Evolutionary conservation across 2,888 invertebrate species (phyloP).

Genomic region (Endotricha flammealis): DNA sequence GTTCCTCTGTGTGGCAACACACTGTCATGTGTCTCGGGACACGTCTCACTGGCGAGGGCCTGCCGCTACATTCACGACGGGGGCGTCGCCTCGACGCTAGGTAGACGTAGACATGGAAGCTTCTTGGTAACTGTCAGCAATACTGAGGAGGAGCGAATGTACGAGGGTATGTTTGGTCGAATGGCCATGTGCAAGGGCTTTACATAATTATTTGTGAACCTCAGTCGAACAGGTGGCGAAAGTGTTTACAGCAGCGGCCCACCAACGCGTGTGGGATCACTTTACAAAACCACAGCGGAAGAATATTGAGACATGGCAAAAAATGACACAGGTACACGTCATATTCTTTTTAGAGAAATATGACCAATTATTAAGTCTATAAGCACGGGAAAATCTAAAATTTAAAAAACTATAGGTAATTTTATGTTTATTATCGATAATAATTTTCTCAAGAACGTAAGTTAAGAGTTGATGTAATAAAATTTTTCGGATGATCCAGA

Average conservation of each 20-base stretch:
- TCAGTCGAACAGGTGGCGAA: conserved; percentile 99
- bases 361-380: conserved; percentile 1
- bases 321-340: conserved; percentile 90
- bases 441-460: too few species aligned
- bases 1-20: conserved; percentile 28
- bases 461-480: too few species aligned
- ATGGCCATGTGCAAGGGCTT: conserved; percentile 43
- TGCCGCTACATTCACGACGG: conserved; percentile 27
- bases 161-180: conserved; percentile 61
- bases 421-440: too few species aligned
- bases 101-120: conserved; percentile 31
- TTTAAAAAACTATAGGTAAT: too few species aligned
- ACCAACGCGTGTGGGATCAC: conserved; percentile 99
- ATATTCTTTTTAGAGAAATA: conserved; percentile 5
- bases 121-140: conserved; percentile 26
- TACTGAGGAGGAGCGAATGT: conserved; percentile 47
- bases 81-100: conserved; percentile 30
- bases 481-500: conserved; percentile 21
- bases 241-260: conserved; percentile 96
- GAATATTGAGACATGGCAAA: conserved; percentile 99
- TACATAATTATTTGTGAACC: conserved; percentile 69
- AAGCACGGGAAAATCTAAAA: too few species aligned
- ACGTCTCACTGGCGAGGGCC: conserved; percentile 22
- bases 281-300: conserved; percentile 99
- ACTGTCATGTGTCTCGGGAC: conserved; percentile 25